phyloP scores from a whole-genome alignment of 2,888 invertebrate genomes.

The Papilio protenor region DNA sequence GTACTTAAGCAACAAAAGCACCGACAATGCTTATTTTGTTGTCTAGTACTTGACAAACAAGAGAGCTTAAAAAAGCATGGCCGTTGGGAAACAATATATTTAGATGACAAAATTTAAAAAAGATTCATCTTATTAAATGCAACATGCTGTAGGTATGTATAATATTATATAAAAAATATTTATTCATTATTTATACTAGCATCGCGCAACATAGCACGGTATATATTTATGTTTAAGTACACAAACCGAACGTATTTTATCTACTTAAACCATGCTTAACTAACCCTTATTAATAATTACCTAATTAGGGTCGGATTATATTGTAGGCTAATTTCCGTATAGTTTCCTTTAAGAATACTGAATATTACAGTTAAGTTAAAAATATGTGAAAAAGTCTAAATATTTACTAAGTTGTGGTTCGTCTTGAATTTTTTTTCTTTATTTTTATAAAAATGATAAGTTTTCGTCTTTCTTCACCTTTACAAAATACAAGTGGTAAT shows the following conservation, averaged over 20 bases:
- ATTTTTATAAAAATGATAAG: too few species aligned
- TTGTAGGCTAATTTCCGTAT: background rate
- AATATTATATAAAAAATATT: background rate
- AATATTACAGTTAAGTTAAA: background rate
- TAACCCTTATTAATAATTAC: background rate
- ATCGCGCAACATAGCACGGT: background rate
- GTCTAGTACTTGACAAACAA: background rate
- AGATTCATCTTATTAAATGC: background rate
- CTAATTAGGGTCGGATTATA: background rate
- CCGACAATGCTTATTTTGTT: conserved; percentile 12
- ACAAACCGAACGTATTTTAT: background rate
- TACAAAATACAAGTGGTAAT: background rate
- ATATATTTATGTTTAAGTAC: background rate
- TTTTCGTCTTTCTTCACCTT: too few species aligned
- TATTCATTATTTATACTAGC: background rate
- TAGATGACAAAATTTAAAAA: background rate
- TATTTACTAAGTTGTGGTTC: background rate
- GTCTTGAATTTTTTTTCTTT: too few species aligned
- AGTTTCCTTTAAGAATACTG: background rate
- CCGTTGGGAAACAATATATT: background rate
- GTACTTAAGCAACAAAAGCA: background rate
- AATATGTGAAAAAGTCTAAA: background rate
- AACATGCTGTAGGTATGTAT: background rate
- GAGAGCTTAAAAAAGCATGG: background rate
- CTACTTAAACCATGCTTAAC: background rate